Percentiles rank a stretch among this genome's conserved stretches.
Conservation (phyloP, 2,113 vertebrate species). For the Alligator sinensis region DNA sequence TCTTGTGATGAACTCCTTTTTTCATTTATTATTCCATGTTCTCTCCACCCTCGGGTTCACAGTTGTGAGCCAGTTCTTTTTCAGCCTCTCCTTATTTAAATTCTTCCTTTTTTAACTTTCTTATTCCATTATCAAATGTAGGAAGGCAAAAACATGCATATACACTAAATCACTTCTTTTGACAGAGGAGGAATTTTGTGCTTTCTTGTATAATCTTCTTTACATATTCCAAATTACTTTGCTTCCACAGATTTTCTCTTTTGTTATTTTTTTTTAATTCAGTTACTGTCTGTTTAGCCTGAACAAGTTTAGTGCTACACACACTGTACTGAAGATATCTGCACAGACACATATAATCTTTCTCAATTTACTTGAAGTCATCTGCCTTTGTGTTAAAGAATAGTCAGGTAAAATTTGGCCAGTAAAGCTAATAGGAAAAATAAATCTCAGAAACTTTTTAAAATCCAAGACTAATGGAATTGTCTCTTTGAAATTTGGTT, state of each 20-base stretch:
- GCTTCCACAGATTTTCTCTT: slow-evolving; percentile 55
- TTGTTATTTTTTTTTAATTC: background rate
- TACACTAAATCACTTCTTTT: slow-evolving; percentile 15
- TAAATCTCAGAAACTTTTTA: background rate
- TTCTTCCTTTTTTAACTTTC: slow-evolving; percentile 56
- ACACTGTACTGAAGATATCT: slow-evolving; percentile 33
- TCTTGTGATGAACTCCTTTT: slow-evolving; percentile 45
- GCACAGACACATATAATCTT: background rate
- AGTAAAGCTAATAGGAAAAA: background rate
- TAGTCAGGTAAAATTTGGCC: background rate
- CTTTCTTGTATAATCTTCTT: slow-evolving; percentile 64
- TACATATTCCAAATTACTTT: slow-evolving; percentile 62
- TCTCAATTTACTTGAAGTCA: background rate
- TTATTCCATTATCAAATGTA: slow-evolving; percentile 51
- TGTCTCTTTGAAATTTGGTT: background rate
- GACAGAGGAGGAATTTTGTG: slow-evolving; percentile 45
- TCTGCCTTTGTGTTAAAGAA: background rate
- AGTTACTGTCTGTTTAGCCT: slow-evolving; percentile 27
- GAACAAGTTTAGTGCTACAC: slow-evolving; percentile 39
- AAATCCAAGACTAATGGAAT: background rate
- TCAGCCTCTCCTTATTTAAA: slow-evolving; percentile 61
- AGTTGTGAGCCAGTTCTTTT: slow-evolving; percentile 38
- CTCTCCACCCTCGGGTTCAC: slow-evolving; percentile 37
- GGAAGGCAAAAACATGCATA: slow-evolving; percentile 37
- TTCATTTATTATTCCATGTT: slow-evolving; percentile 41